phyloP scores from a whole-genome alignment of 2,113 vertebrate genomes.

The Rhynchopsitta pachyrhyncha region DNA sequence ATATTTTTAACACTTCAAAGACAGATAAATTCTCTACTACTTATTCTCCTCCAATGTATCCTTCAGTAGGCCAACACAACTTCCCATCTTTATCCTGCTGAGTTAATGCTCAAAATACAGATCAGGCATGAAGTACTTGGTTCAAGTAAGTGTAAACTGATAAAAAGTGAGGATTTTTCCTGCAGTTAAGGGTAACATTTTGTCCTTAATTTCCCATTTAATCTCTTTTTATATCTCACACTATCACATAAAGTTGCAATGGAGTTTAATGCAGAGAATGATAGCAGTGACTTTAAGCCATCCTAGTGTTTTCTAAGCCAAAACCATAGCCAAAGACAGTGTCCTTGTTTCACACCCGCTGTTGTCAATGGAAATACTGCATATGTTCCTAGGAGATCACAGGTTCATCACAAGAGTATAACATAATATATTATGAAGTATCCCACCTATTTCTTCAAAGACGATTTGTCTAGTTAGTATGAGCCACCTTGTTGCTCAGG shows the following conservation, averaged over 20 bases:
- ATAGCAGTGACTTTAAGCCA: not conserved
- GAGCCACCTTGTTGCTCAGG: not conserved
- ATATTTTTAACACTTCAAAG: constrained; percentile 20
- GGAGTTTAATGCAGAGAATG: not conserved
- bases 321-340: not conserved
- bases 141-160: not conserved
- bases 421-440: not conserved
- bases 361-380: not conserved
- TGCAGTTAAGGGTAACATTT: not conserved
- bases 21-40: not conserved
- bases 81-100: not conserved
- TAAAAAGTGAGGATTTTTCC: not conserved
- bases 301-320: not conserved
- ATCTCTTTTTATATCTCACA: not conserved
- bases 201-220: not conserved
- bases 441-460: not conserved
- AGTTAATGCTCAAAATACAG: not conserved
- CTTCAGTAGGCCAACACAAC: not conserved
- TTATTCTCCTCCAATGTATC: not conserved
- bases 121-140: not conserved
- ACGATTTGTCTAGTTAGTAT: not conserved
- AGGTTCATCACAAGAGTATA: not conserved
- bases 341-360: not conserved
- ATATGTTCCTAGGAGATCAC: not conserved
- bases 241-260: not conserved